Conservation (phyloP, 2,113 vertebrate genomes). For the Oncorhynchus keta region DNA sequence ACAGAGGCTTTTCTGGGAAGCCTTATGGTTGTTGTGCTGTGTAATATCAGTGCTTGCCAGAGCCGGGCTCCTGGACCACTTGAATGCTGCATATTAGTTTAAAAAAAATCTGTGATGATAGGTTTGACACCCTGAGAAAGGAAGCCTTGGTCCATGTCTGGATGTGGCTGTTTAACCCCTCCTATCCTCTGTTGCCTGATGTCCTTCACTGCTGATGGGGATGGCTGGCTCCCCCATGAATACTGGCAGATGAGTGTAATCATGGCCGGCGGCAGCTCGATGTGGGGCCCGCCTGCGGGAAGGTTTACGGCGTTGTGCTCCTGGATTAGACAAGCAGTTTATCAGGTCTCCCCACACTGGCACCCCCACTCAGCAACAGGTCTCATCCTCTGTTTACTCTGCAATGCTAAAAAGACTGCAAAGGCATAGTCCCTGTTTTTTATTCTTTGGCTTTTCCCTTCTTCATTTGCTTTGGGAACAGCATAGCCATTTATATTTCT, state of each 20-base stretch:
- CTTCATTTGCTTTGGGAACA: too few relatives aligned
- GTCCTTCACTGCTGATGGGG: conserved; percentile 9
- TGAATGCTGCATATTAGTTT: too few relatives aligned
- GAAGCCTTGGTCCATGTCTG: conserved; percentile 1
- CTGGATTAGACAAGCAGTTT: conserved; percentile 38
- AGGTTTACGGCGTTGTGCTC: conserved; percentile 25
- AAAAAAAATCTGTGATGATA: too few relatives aligned
- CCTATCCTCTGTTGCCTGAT: not conserved
- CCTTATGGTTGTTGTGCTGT: too few relatives aligned
- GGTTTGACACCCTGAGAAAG: too few relatives aligned
- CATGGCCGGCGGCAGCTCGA: conserved; percentile 16
- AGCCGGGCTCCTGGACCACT: too few relatives aligned
- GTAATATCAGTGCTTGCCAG: too few relatives aligned
- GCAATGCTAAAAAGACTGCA: too few relatives aligned
- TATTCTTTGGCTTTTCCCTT: too few relatives aligned
- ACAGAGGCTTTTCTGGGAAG: too few relatives aligned
- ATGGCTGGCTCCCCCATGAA: not conserved
- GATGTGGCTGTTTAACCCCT: not conserved
- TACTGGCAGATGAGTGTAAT: conserved; percentile 1
- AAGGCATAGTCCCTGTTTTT: too few relatives aligned
- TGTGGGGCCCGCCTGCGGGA: conserved; percentile 12
- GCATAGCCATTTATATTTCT: conserved; percentile 39
- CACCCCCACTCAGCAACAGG: conserved; percentile 36
- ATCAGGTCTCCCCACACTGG: conserved; percentile 29
- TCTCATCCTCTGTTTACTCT: conserved; percentile 19